Conservation (phyloP, 2,113 vertebrate species). For the Enhydra lutris region DNA sequence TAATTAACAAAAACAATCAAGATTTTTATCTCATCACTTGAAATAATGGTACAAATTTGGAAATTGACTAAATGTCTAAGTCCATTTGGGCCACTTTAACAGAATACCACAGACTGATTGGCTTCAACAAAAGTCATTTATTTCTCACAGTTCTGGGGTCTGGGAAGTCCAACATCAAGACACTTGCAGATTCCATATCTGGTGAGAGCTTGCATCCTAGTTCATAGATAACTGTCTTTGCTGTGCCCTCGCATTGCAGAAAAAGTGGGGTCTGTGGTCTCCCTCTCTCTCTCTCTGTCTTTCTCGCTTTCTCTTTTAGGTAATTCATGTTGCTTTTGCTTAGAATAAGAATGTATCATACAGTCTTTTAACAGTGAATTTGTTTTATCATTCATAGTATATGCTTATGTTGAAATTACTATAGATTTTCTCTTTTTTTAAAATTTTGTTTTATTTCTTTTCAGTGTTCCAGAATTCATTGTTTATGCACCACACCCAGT, state of each 20-base stretch:
- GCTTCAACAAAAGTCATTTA: not conserved
- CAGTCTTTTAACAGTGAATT: too few species aligned
- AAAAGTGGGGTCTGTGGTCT: not conserved
- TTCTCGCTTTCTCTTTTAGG: too few species aligned
- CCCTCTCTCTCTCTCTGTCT: too few species aligned
- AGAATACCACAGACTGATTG: not conserved
- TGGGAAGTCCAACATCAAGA: not conserved
- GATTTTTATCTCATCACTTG: not conserved
- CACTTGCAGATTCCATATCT: not conserved
- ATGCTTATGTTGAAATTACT: too few species aligned
- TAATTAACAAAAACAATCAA: not conserved
- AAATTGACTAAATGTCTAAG: not conserved
- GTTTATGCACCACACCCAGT: too few species aligned
- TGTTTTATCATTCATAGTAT: too few species aligned
- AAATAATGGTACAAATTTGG: not conserved
- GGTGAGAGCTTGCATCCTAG: not conserved
- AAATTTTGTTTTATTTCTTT: too few species aligned
- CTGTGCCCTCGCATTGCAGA: not conserved
- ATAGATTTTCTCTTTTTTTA: too few species aligned
- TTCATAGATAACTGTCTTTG: not conserved
- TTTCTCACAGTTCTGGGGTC: not conserved
- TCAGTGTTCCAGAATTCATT: too few species aligned
- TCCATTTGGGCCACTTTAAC: not conserved
- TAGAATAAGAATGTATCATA: too few species aligned
- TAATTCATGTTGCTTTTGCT: too few species aligned